Percentiles rank a stretch among this genome's conserved stretches.
Conservation (phyloP, 2,888 invertebrate genomes). For the Drosophila nr. perissopoda region DNA sequence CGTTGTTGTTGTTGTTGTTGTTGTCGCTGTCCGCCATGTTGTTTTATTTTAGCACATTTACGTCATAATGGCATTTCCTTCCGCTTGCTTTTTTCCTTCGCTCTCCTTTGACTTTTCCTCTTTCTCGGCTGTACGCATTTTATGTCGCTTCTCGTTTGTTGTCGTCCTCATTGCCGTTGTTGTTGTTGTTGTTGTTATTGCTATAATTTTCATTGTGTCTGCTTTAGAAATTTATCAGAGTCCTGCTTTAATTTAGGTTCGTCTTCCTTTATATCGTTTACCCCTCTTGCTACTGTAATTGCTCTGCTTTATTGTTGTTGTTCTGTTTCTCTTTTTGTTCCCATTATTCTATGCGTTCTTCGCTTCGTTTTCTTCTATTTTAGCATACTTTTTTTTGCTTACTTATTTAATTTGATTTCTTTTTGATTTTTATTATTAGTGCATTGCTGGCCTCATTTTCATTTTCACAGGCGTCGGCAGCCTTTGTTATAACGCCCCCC, state of each 20-base stretch:
- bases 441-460: constrained; percentile 61
- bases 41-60: constrained; percentile 82
- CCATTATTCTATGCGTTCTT: constrained; percentile 27
- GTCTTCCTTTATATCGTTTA: constrained; percentile 47
- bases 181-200: constrained; percentile 23
- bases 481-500: constrained; percentile 24
- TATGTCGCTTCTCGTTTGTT: constrained; percentile 47
- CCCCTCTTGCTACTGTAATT: constrained; percentile 60
- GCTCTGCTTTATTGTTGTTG: constrained; percentile 60
- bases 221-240: constrained; percentile 63
- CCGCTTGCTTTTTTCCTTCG: constrained; percentile 58
- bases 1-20: constrained; percentile 38
- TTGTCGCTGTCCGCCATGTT: constrained; percentile 76
- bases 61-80: constrained; percentile 82
- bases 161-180: constrained; percentile 1
- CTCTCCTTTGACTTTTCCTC: constrained; percentile 66
- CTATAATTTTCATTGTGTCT: constrained; percentile 69
- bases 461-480: constrained; percentile 21
- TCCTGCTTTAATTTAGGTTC: constrained; percentile 58
- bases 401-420: constrained; percentile 77
- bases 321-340: constrained; percentile 1
- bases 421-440: constrained; percentile 77
- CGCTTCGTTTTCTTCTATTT: constrained; percentile 33
- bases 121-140: constrained; percentile 64
- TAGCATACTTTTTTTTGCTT: constrained; percentile 57